Base-by-base conservation (phyloP, 2,888 invertebrate species). In the Lithosia quadra region DNA sequence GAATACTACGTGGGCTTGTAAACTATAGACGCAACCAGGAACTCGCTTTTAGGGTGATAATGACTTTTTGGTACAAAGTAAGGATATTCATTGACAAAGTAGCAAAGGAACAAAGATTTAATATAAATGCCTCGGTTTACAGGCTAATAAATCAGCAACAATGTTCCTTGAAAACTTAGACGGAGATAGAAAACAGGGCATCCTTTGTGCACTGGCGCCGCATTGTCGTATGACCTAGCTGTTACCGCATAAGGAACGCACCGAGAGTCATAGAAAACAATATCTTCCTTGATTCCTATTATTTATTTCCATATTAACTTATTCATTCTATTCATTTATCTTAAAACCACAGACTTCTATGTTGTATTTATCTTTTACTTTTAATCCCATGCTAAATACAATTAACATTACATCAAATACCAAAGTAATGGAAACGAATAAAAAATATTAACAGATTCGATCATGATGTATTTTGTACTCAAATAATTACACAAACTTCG, bases 71-170 rank as follows among this genome's bases (percentile, higher is more conserved):
- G 15, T 33, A 57, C 66, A 67, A 65, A 56, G 64, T 67, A 55
- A 65, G 43, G 64, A 68, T 39, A 65, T 72, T 69, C 60, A 67
- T 58, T 28, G 36, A 74, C 74, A 70, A 73, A 72, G 72, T 71
- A 79, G 73, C 58, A 63, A 53, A 70, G 67, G 71, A 74, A 76
- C 72, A 77, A 78, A 77, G 78, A 75, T 78, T 79, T 75, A 74
- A 79, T 79, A 78, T 71, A 73, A 76, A 78, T 79, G 75, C 72
- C 68, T 69, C 58, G 53, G 74, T 72, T 69, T 63, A 78, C 58
- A 64, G 63, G 65, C 71, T 66, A 74, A 82, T 84, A 86, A 84
- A 83, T 77, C 63, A 79, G 74, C 77, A 82, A 84, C 85, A 82
- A 82, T 82, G 85, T 85, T 72, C 57, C 68, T 83, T 76, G 72